These are phyloP conservation scores for Drosophila ustulata DNA, from an alignment of 2,888 invertebrate genomes.

Conservation along the genomic window DNA sequence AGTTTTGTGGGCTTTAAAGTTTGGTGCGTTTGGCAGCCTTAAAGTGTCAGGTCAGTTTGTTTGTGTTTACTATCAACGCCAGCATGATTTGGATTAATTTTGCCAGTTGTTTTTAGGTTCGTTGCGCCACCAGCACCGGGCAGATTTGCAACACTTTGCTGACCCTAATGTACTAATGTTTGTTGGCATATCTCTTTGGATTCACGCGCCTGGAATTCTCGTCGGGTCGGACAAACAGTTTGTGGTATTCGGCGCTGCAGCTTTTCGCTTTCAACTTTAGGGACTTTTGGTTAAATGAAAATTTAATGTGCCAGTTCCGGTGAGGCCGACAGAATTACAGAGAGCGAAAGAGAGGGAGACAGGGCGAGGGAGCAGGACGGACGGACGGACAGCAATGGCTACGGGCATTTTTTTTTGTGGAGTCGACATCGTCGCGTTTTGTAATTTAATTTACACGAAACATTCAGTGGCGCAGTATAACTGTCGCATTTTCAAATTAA, in stretches of 20 bases:
- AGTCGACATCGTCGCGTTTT: conserved; percentile 54
- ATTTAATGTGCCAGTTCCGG: conserved; percentile 70
- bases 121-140: conserved; percentile 15
- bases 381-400: neutral
- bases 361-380: neutral
- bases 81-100: conserved; percentile 28
- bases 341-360: neutral
- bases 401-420: conserved; percentile 5
- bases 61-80: conserved; percentile 25
- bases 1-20: neutral
- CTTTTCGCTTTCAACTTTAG: conserved; percentile 46
- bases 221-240: conserved; percentile 20
- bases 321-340: conserved; percentile 4
- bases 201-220: conserved; percentile 16
- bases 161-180: conserved; percentile 21
- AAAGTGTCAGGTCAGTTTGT: conserved; percentile 14
- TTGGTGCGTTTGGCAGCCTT: neutral
- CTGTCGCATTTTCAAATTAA: conserved; percentile 77
- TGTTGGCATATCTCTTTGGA: conserved; percentile 37
- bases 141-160: conserved; percentile 42
- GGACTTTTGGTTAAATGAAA: conserved; percentile 76
- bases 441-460: conserved; percentile 76
- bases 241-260: conserved; percentile 38
- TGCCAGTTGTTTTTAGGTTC: conserved; percentile 3
- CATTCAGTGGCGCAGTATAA: conserved; percentile 73